phyloP scores from a whole-genome alignment of 2,797 vertebrate species.

The Micropoecilia bifurca region DNA sequence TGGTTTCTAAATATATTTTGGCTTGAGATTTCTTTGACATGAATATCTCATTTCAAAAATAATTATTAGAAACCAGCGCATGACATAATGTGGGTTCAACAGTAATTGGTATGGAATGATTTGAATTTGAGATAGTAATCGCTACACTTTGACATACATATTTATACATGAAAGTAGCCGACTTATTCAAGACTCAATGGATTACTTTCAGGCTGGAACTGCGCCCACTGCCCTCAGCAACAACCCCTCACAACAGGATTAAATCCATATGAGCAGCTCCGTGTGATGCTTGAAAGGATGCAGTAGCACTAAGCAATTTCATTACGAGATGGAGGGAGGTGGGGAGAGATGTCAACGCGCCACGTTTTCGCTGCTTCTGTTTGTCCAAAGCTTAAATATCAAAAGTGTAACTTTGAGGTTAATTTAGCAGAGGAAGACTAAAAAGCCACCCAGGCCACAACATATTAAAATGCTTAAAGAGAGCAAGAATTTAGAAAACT shows the following conservation, averaged over 20 bases:
- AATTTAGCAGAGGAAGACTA: conserved; percentile 49
- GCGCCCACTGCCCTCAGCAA: conserved; percentile 69
- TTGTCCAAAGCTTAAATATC: conserved; percentile 60
- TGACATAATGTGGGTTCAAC: conserved; percentile 1
- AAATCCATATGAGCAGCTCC: conserved; percentile 73
- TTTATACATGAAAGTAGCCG: conserved; percentile 44
- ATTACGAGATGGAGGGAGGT: conserved; percentile 72
- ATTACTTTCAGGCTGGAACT: conserved; percentile 69
- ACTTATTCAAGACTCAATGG: conserved; percentile 64
- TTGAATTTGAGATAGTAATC: conserved; percentile 42
- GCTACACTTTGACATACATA: conserved; percentile 46
- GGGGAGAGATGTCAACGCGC: conserved; percentile 71
- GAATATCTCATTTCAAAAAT: neutral
- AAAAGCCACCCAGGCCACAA: conserved; percentile 40
- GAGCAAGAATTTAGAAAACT: neutral
- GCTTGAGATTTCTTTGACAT: neutral
- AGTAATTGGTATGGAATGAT: conserved; percentile 8
- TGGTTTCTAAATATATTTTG: neutral
- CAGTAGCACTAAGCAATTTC: conserved; percentile 75
- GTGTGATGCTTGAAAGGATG: conserved; percentile 76
- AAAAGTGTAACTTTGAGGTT: conserved; percentile 58
- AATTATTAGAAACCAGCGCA: neutral
- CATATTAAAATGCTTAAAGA: conserved; percentile 35
- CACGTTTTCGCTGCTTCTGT: conserved; percentile 54
- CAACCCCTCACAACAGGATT: conserved; percentile 71